phyloP scores from a whole-genome alignment of 2,888 invertebrate species.

The Nomada hirtipes region DNA sequence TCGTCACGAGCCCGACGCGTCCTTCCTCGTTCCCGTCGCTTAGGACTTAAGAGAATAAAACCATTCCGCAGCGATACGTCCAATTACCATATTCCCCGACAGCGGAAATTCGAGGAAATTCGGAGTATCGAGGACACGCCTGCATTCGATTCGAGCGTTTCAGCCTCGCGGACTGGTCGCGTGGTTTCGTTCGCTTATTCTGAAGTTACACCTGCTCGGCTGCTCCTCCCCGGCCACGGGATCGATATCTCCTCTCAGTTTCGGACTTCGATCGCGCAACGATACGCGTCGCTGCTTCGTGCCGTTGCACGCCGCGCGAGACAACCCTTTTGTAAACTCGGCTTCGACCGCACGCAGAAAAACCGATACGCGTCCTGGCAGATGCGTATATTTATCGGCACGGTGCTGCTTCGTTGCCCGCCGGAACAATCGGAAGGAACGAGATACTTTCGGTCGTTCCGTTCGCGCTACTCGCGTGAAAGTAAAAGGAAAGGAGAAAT shows the following conservation, averaged over 20 bases:
- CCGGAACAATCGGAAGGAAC: not conserved
- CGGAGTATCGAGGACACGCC: not conserved
- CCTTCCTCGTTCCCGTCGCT: constrained; percentile 27
- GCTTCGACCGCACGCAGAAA: constrained; percentile 45
- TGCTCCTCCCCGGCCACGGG: not conserved
- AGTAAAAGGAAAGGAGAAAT: not conserved
- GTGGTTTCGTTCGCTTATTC: not conserved
- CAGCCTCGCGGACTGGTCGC: not conserved
- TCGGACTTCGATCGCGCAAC: constrained; percentile 38
- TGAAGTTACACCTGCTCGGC: constrained; percentile 1
- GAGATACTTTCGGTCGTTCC: not conserved
- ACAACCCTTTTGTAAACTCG: constrained; percentile 55
- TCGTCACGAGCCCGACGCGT: constrained; percentile 22
- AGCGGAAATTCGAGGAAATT: constrained; percentile 17
- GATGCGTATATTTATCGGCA: constrained; percentile 52
- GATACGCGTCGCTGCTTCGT: constrained; percentile 20
- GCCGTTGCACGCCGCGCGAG: constrained; percentile 16
- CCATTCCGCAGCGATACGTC: constrained; percentile 29
- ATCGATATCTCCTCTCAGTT: constrained; percentile 26
- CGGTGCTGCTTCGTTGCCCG: constrained; percentile 15
- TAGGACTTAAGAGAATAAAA: not conserved
- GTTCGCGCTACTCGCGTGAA: not conserved
- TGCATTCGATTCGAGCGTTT: no score
- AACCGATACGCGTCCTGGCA: constrained; percentile 62
- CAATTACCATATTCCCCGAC: constrained; percentile 31